Conservation (phyloP, 1,140 invertebrate genomes). For the Lordiphosa collinella region DNA sequence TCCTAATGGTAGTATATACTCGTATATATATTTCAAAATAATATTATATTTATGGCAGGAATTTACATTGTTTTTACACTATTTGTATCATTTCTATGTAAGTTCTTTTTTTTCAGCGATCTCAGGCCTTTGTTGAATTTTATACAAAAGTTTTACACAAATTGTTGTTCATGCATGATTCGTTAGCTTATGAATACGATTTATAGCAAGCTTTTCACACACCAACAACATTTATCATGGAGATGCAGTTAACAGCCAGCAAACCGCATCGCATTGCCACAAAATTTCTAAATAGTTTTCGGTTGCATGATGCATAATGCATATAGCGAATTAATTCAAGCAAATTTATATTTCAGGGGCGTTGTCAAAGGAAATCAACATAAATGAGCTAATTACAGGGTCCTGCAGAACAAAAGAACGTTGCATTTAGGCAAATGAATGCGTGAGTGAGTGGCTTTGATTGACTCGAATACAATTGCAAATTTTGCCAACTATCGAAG, state of each 20-base stretch:
- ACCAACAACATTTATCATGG: no score
- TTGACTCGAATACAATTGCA: slow-evolving; percentile 42
- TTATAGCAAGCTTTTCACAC: no score
- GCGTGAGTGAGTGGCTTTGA: slow-evolving; percentile 30
- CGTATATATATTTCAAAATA: no score
- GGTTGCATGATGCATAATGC: slow-evolving; percentile 58
- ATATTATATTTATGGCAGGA: no score
- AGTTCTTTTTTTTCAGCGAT: no score
- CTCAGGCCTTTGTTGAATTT: no score
- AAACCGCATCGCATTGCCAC: slow-evolving; percentile 56
- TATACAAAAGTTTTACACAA: no score
- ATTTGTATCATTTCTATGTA: no score
- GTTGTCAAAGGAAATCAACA: slow-evolving; percentile 72
- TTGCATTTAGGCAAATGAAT: not conserved
- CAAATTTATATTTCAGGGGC: slow-evolving; percentile 60
- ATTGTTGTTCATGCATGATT: no score
- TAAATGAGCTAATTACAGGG: slow-evolving; percentile 68
- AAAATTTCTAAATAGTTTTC: slow-evolving; percentile 70
- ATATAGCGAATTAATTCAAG: slow-evolving; percentile 65
- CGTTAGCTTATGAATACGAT: no score
- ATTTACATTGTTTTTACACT: no score
- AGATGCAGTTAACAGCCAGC: not conserved
- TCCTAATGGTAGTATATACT: no score
- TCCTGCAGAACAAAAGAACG: slow-evolving; percentile 4
- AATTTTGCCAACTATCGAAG: slow-evolving; percentile 37